Evolutionary conservation across 2,797 vertebrate species (phyloP), one percentile per base, ranked within the genome.

Genomic region (Ataeniobius toweri): DNA sequence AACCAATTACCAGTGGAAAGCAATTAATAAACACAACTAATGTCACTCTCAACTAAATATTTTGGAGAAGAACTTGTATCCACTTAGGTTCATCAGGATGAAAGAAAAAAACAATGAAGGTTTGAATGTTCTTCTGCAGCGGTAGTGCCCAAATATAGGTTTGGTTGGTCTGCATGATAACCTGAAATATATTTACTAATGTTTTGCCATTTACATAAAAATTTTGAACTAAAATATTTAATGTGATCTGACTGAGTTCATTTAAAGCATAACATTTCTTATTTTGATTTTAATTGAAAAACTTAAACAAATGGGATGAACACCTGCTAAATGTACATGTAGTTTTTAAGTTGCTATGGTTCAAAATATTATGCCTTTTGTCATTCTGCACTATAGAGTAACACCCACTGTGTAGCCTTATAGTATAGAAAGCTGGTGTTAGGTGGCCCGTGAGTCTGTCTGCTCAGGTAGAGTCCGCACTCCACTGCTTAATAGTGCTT

Each of bases 111-210:
- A 44, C 67, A 14, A 75, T 72, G 69, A 58, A n/a, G 8, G 75
- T 69, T 72, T 71, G 10, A 73, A 67, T 28, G 76, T 75, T 76
- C 80, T 28, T 18, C 69, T 58, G 44, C 13, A 55, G 51, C 31
- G 2, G 31, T 31, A 31, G 2, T 31, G 31, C 12, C 9, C n/a
- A 59, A 59, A 59, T 59, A 5, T 59, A 28, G 26, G 26, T 59
- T 59, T 59, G 6, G 28, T 61, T 61, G 28, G 28, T 28, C n/a
- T 59, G 12, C 2, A 28, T 61, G 26, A 31, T 28, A 61, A 44
- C 44, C 44, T 31, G 58, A 61, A 58, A 58, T 6, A 31, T 28
- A 59, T 61, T 16, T 20, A 3, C 14, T 13, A 63, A 63, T 16
- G 6, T 31, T 28, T 31, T 61, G 5, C 5, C 16, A 28, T 63